A percentile compares a stretch with the other conserved stretches of the same genome.
Evolutionary conservation across 2,797 vertebrate genomes (phyloP).

Genomic region (Merluccius polli): DNA sequence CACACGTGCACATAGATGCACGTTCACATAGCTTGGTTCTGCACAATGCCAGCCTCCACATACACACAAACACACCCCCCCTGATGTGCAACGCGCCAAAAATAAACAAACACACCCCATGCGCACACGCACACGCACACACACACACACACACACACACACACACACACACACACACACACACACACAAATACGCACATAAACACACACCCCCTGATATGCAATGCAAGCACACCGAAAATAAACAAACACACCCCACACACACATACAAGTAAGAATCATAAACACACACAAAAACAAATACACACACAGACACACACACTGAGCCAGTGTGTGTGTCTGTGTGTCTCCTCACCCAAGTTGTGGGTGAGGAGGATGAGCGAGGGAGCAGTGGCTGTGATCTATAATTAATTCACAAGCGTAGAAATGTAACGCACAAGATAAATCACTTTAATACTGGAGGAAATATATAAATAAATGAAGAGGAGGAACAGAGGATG

Average conservation of each 20-base stretch:
- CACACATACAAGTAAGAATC: no score
- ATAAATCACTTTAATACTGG: constrained; percentile 54
- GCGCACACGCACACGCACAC: constrained; percentile 9
- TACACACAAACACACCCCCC: background rate
- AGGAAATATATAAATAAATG: constrained; percentile 47
- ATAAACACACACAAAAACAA: no score
- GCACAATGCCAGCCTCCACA: constrained; percentile 21
- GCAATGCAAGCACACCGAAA: constrained; percentile 11
- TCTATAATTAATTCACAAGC: constrained; percentile 53
- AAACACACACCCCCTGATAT: background rate
- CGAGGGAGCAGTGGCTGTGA: constrained; percentile 32
- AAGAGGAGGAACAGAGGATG: constrained; percentile 34
- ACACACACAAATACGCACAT: no score
- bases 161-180: no score
- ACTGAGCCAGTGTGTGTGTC: no score
- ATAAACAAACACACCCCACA: no score
- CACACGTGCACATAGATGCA: background rate
- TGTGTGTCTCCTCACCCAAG: no score
- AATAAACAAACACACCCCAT: background rate
- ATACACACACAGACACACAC: background rate
- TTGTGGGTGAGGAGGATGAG: background rate
- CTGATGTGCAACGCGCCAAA: constrained; percentile 12
- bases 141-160: background rate
- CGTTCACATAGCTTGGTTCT: constrained; percentile 15
- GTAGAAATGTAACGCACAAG: constrained; percentile 49